Base-by-base conservation (phyloP, 2,888 invertebrate species). In the Lamellibrachia satsuma region DNA sequence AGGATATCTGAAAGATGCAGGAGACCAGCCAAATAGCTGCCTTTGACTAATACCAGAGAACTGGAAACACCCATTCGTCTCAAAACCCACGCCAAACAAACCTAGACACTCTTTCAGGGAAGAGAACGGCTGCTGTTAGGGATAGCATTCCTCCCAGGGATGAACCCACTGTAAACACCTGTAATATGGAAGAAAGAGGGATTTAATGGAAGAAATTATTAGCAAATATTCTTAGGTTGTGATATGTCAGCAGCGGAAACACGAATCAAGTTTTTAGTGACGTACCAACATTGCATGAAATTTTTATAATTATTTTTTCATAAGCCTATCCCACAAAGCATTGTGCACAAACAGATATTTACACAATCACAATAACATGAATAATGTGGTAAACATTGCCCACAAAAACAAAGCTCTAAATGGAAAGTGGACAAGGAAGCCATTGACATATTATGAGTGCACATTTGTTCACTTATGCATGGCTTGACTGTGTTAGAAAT, bases 81-180 rank as follows among this genome's bases (percentile, higher is more conserved):
- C 39, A 57, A 8, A 57, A 57, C 55, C 55, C 55, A 55, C 9
- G 55, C 2, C 52, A 91, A 94, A 93, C 92, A 15, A 75, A 96
- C 96, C 96, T 95, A 52, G 94, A 95, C 9, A 96, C 95, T 92
- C 96, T 94, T 0, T 96, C 95, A 8, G 96, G 96, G 92, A 94
- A 94, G 11, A 95, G 92, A 7, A 95, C 95, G 9, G 95, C 94
- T 7, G 95, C 93, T 93, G 94, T 94, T 90, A 96, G 92, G 2
- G 96, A 96, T 15, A 95, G 94, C 96, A 96, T 96, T 11, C 96
- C 96, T 57, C 96, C 96, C 1, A 96, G 95, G 0, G 96, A 96
- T 1, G 96, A 96, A 3, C 96, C 96, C 52, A 96, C 96, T 93
- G 95, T 94, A 9, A 95, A 95, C 8, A 96, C 93, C 96, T 96